phyloP scores from a whole-genome alignment of 2,888 invertebrate genomes.

The Nemurella pictetii region DNA sequence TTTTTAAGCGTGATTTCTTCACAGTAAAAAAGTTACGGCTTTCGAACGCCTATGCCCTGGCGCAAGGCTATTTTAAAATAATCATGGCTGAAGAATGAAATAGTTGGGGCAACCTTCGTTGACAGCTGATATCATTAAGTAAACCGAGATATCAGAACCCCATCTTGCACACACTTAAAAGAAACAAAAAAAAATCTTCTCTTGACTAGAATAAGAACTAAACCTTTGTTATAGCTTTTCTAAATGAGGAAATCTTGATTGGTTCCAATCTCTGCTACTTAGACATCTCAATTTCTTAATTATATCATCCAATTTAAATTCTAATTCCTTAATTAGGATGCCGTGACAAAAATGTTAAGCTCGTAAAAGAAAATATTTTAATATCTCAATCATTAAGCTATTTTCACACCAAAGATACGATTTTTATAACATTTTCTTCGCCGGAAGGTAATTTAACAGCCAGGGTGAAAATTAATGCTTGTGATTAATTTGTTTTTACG shows the following conservation, averaged over 20 bases:
- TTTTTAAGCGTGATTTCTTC: not conserved
- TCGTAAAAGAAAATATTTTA: conserved; percentile 9
- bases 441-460: not conserved
- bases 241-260: not conserved
- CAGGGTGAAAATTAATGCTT: not conserved
- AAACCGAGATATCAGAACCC: not conserved
- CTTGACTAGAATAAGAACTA: not conserved
- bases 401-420: not conserved
- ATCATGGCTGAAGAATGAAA: not conserved
- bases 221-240: not conserved
- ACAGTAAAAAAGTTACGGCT: not conserved
- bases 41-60: not conserved
- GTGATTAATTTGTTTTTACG: not conserved
- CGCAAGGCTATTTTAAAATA: not conserved
- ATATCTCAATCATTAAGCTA: not conserved
- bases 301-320: not conserved
- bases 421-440: not conserved
- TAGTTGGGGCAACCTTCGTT: not conserved
- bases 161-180: not conserved
- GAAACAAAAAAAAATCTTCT: not conserved
- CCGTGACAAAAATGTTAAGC: not conserved
- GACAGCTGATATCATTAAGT: conserved; percentile 14
- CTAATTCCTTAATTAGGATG: not conserved
- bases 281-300: not conserved
- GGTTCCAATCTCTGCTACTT: not conserved